Evolutionary conservation across 2,888 invertebrate species (phyloP).

Genomic region (Prionchulus punctatus): DNA sequence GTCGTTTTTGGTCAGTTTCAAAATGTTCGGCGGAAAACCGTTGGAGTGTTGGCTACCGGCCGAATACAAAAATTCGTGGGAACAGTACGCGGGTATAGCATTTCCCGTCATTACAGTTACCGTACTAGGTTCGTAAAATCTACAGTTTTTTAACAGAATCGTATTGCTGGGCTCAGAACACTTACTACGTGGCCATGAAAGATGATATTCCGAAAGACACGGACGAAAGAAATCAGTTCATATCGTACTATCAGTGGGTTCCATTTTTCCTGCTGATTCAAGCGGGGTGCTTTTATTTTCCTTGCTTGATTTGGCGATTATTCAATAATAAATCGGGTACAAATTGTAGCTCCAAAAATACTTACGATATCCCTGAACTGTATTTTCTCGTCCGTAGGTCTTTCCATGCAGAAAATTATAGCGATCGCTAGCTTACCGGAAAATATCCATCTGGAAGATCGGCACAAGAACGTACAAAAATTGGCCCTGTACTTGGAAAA

Average conservation of each 20-base stretch:
- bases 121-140: not conserved
- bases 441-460: slow-evolving; percentile 21
- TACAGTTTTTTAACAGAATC: slow-evolving; percentile 14
- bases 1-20: slow-evolving; percentile 34
- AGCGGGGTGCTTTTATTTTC: slow-evolving; percentile 32
- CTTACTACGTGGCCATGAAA: slow-evolving; percentile 28
- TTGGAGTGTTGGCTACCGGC: slow-evolving; percentile 37
- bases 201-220: slow-evolving; percentile 22
- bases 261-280: slow-evolving; percentile 31
- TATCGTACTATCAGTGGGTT: not conserved
- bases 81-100: slow-evolving; percentile 25
- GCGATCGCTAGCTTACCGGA: slow-evolving; percentile 26
- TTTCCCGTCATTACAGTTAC: not conserved
- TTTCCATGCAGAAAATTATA: slow-evolving; percentile 28
- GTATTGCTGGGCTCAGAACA: slow-evolving; percentile 29
- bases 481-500: slow-evolving; percentile 24
- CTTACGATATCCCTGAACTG: no score
- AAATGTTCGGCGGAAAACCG: slow-evolving; percentile 35
- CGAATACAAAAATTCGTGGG: slow-evolving; percentile 34
- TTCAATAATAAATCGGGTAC: slow-evolving; percentile 24
- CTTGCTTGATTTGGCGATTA: slow-evolving; percentile 29
- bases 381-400: no score
- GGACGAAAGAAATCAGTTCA: slow-evolving; percentile 15
- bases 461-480: not conserved
- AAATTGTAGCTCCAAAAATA: no score